phyloP scores from a whole-genome alignment of 2,888 invertebrate species.

The Netelia inedita region DNA sequence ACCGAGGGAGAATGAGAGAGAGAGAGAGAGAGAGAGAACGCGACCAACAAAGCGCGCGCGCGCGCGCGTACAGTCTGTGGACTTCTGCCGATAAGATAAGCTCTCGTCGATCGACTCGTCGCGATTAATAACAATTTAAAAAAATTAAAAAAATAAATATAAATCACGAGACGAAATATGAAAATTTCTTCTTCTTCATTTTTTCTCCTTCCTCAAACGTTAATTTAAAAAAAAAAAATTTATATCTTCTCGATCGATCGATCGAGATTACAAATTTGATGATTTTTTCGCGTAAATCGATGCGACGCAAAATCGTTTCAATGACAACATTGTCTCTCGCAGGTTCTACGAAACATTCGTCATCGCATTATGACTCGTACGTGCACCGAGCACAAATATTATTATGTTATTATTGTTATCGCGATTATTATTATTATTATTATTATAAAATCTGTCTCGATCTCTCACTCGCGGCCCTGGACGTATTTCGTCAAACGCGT shows the following conservation, averaged over 20 bases:
- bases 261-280: not conserved
- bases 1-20: constrained; percentile 47
- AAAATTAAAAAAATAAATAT: not conserved
- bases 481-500: constrained; percentile 37
- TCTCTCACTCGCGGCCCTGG: constrained; percentile 20
- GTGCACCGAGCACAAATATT: not conserved
- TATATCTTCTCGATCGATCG: not conserved
- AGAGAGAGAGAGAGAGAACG: not conserved
- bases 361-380: not conserved
- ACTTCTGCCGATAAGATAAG: constrained; percentile 7
- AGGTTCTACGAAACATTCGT: not conserved
- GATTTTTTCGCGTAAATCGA: too few species aligned
- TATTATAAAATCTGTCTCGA: not conserved
- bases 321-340: not conserved
- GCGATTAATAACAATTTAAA: not conserved
- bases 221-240: too few species aligned
- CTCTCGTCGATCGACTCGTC: not conserved
- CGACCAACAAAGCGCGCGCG: too few species aligned
- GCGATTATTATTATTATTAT: not conserved
- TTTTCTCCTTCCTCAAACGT: not conserved
- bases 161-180: not conserved
- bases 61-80: not conserved
- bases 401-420: not conserved
- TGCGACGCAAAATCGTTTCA: not conserved
- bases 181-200: not conserved